These are phyloP conservation scores for Drosophila antonietae DNA, from an alignment of 2,888 invertebrate species.

Conservation along the genomic window DNA sequence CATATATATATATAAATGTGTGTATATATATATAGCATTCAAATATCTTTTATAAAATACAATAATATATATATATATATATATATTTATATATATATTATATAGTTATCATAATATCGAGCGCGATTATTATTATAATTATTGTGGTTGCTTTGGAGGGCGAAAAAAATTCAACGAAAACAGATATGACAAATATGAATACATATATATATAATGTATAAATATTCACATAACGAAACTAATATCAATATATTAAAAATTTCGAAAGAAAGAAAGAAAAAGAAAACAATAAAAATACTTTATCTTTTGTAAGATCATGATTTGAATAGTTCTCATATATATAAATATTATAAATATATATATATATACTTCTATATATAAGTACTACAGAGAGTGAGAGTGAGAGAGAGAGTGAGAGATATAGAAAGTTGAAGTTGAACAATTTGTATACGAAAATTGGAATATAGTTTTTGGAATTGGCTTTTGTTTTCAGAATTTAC, in stretches of 20 bases:
- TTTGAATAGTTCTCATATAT: slow-evolving; percentile 25
- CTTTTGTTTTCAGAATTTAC: background rate
- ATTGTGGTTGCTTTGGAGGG: slow-evolving; percentile 18
- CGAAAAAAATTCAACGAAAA: background rate
- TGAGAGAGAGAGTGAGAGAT: background rate
- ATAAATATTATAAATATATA: slow-evolving; percentile 5
- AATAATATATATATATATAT: slow-evolving; percentile 21
- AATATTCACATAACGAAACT: background rate
- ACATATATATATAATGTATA: background rate
- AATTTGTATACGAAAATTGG: slow-evolving; percentile 25
- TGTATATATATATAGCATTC: slow-evolving; percentile 12
- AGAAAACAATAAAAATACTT: background rate
- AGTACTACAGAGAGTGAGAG: slow-evolving; percentile 41
- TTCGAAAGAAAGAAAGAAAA: background rate
- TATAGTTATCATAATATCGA: slow-evolving; percentile 23
- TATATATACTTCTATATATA: slow-evolving; percentile 47
- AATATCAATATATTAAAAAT: slow-evolving; percentile 2
- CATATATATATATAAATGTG: slow-evolving; percentile 3
- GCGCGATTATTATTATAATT: slow-evolving; percentile 28
- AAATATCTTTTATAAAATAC: slow-evolving; percentile 42
- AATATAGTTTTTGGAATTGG: slow-evolving; percentile 21
- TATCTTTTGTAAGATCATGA: slow-evolving; percentile 5
- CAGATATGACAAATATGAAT: background rate
- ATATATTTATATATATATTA: background rate
- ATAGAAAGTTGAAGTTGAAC: slow-evolving; percentile 14